Evolutionary conservation across 1,140 invertebrate genomes (phyloP), one percentile per base, ranked within the genome.

Genomic region (Mylabris phalerata): DNA sequence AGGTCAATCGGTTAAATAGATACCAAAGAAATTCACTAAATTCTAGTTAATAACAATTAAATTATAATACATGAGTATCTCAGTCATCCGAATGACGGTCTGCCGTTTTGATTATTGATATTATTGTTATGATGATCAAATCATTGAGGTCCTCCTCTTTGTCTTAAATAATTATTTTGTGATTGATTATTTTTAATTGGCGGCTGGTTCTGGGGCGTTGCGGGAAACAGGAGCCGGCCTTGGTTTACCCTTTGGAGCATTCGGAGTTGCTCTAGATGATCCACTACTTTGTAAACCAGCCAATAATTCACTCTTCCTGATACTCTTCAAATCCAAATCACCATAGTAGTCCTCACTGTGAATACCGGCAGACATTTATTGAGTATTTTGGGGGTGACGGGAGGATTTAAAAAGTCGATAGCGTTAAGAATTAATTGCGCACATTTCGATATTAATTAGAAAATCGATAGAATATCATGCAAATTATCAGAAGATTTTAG

Each of bases 291-390:
- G 82, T 68, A 90, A 80, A 65, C 90, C 91, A 66, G 88, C 79
- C 70, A 90, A 80, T 62, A 93, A 82, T 76, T 93, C 90, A 77
- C 88, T 90, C 82, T 94, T 94, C 77, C 90, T 87, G 81, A 94
- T 91, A 78, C 85, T 84, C 84, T 94, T 94, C 78, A 95, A 79
- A 78, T 94, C 91, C 82, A 94, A 76, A 76, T 94, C 92, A 65
- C 92, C 92, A 72, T 95, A 95, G 84, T 95, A 95, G 83, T 95
- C 91, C 82, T 94, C 92, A 82, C 92, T 92, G 84, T 77, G 78
- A 81, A 80, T 52, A 55, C 57, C 56, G 27, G 27, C 19, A 13
- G 52, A 38, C 38, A 55, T 55, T 55, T 19, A 44, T 32, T 7
- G 51, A n/a, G 11, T 27, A 26, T 10, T 6, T 19, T 25, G 4